Percentiles rank a stretch among this genome's conserved stretches.
Conservation (phyloP, 1,140 invertebrate genomes). For the Drosophila parvula region DNA sequence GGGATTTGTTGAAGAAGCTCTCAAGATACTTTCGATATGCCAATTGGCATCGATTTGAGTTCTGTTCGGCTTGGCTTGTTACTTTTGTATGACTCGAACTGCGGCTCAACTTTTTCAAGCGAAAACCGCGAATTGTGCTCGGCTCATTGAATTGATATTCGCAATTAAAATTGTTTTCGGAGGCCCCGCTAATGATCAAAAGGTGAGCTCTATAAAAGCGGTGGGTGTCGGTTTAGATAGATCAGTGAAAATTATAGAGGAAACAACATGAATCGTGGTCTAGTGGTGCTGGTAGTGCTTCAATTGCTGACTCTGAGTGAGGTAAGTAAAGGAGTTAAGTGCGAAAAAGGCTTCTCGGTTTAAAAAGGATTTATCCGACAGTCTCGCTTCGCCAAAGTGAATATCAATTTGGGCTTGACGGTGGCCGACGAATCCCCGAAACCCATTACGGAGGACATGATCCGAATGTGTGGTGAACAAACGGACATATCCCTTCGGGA, state of each 20-base stretch:
- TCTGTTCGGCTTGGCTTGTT: constrained; percentile 32
- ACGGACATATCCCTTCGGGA: constrained; percentile 52
- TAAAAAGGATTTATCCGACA: background rate
- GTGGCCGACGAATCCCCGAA: constrained; percentile 47
- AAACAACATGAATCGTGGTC: constrained; percentile 28
- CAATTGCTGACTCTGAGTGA: constrained; percentile 3
- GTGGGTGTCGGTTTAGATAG: background rate
- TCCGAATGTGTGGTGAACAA: constrained; percentile 48
- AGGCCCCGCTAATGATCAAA: constrained; percentile 27
- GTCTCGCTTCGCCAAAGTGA: constrained; percentile 52
- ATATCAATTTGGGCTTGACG: constrained; percentile 52
- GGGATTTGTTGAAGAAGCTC: constrained; percentile 68
- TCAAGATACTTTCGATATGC: constrained; percentile 63
- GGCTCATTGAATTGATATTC: constrained; percentile 71
- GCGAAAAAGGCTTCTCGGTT: rapidly evolving
- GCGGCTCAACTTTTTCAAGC: constrained; percentile 61
- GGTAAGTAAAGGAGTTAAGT: background rate
- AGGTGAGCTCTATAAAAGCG: constrained; percentile 25
- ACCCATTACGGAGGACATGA: constrained; percentile 52
- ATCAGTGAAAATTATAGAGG: background rate
- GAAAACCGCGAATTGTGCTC: constrained; percentile 40
- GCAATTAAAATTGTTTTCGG: constrained; percentile 47
- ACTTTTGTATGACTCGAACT: constrained; percentile 69
- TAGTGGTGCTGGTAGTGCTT: constrained; percentile 18
- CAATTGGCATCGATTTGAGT: constrained; percentile 65